Conservation (phyloP, 2,113 vertebrate genomes). For the Reinhardtius hippoglossoides region DNA sequence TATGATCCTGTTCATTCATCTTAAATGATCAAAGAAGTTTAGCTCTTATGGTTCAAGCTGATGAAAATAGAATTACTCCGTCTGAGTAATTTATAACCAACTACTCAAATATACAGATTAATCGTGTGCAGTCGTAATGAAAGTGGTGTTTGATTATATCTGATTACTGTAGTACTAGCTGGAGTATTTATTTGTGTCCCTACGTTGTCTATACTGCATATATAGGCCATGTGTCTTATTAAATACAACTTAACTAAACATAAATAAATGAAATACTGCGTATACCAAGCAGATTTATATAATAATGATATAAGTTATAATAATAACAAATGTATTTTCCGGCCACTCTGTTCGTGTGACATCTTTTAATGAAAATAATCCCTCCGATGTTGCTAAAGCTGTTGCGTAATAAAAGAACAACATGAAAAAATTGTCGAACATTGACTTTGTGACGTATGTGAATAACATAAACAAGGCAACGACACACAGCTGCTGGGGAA, state of each 20-base stretch:
- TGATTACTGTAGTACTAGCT: background rate
- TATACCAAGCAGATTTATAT: background rate
- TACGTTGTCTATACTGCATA: background rate
- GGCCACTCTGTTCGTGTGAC: conserved; percentile 22
- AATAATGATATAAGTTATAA: background rate
- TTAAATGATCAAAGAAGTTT: background rate
- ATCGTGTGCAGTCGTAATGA: too few species aligned
- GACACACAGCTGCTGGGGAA: background rate
- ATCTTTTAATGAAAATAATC: conserved; percentile 36
- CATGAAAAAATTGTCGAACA: background rate
- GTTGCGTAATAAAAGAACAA: conserved; percentile 43
- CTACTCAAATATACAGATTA: too few species aligned
- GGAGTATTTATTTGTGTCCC: background rate
- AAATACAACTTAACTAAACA: background rate
- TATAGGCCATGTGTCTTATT: background rate
- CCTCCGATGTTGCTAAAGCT: conserved; percentile 22
- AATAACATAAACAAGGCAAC: background rate
- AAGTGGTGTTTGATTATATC: too few species aligned
- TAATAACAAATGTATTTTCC: conserved; percentile 9
- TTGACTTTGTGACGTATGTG: background rate
- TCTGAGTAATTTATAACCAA: too few species aligned
- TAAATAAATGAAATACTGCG: background rate
- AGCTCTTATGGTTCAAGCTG: background rate
- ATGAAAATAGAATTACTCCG: background rate
- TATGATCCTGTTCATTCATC: background rate